A percentile compares a stretch with the other conserved stretches of the same genome.
These are phyloP conservation scores for Melitaea athalia DNA, from an alignment of 2,888 invertebrate species.

Conservation along the genomic window DNA sequence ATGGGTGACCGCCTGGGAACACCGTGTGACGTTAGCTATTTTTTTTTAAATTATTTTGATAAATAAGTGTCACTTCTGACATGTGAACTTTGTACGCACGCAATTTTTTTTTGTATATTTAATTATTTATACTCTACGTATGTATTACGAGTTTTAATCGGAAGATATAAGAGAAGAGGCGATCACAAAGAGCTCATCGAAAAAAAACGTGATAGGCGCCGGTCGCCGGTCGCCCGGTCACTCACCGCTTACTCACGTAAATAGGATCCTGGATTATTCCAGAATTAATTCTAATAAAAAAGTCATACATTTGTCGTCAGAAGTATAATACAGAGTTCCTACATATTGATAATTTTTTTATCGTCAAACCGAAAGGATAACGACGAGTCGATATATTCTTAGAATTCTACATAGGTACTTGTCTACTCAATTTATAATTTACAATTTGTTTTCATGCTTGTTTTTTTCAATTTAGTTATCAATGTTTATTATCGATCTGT, in stretches of 20 bases:
- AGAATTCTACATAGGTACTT: conserved; percentile 12
- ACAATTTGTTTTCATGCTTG: not conserved
- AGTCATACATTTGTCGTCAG: conserved; percentile 34
- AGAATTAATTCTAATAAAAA: conserved; percentile 36
- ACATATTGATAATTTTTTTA: conserved; percentile 32
- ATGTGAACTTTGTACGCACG: too few species aligned
- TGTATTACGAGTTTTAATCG: conserved; percentile 53
- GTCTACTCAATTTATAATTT: conserved; percentile 1
- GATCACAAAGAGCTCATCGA: conserved; percentile 30
- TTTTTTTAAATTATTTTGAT: too few species aligned
- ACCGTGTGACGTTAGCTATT: too few species aligned
- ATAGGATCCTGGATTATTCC: conserved; percentile 35
- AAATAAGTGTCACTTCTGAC: too few species aligned
- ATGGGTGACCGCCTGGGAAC: too few species aligned
- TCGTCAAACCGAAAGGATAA: conserved; percentile 20
- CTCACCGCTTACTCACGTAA: conserved; percentile 49
- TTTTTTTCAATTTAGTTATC: conserved; percentile 8
- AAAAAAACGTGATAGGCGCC: conserved; percentile 49
- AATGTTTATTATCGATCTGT: too few species aligned
- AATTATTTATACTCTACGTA: too few species aligned
- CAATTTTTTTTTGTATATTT: too few species aligned
- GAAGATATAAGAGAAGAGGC: conserved; percentile 48
- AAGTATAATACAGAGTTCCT: conserved; percentile 34
- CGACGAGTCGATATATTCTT: conserved; percentile 6
- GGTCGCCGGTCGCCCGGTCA: conserved; percentile 50